Base-by-base conservation (phyloP, 1,140 invertebrate genomes). In the Drosophila varians region DNA sequence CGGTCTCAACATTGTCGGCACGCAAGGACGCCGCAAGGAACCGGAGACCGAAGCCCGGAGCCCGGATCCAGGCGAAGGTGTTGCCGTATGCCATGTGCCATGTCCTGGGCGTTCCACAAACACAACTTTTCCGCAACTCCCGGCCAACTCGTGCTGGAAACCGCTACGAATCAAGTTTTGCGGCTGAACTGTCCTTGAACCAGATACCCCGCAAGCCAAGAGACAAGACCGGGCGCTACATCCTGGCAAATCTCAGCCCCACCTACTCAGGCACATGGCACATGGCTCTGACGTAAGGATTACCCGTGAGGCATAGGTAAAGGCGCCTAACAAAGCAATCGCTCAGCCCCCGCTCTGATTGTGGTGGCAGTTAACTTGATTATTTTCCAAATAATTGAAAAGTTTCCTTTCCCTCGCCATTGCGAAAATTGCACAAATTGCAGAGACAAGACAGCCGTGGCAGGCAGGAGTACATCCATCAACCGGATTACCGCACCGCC, bases 301-400 rank as follows among this genome's bases (percentile, higher is more conserved):
- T 31, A 18, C 18, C 31, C 34, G 7, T n/a, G n/a, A n/a, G n/a
- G n/a, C 23, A 8, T 31, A 31, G 28, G 28, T 11, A 31, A 11
- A 12, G 12, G 4, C 36, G 36, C 36, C n/a, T 26, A 25, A 40
- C 56, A 38, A 25, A 38, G 28, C 48, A 66, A 55, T 54, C 58
- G 36, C 52, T 73, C 40, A 18, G 34, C 16, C 31, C 38, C 23
- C 34, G 19, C 46, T 26, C 46, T 42, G 21, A 51, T 79, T 84
- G 73, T 52, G 80, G 80, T 74, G 72, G 65, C 76, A 86, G 72
- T 84, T 84, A 84, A 86, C 76, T 80, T 86, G 76, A 86, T 86
- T 86, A 86, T 86, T 86, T 86, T 86, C 36, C 75, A 86, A 86
- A 86, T 86, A 86, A 86, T 86, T 86, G 80, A 86, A 86, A 86